Conservation (phyloP, 2,113 vertebrate genomes). For the Neogobius melanostomus region DNA sequence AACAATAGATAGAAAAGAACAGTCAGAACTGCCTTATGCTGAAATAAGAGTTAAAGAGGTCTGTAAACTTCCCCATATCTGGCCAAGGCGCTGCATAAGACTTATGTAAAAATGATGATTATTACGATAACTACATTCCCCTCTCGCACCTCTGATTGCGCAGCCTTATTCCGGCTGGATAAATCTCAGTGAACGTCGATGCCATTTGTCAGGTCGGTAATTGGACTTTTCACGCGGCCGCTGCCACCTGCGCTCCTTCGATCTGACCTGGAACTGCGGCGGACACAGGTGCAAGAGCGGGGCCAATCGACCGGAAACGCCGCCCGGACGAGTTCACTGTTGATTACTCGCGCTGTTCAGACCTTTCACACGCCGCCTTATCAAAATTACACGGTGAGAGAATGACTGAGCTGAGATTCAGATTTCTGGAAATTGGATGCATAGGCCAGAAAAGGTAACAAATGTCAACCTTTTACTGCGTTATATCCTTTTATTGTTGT, state of each 20-base stretch:
- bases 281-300: slow-evolving; percentile 37
- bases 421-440: background rate
- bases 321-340: background rate
- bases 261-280: slow-evolving; percentile 35
- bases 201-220: slow-evolving; percentile 61
- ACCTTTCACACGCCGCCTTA: slow-evolving; percentile 2
- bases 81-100: too few species aligned
- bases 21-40: too few species aligned
- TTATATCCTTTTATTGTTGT: too few species aligned
- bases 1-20: too few species aligned
- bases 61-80: too few species aligned
- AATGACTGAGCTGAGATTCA: background rate
- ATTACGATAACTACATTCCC: slow-evolving; percentile 46
- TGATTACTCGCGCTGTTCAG: background rate
- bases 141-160: slow-evolving; percentile 23
- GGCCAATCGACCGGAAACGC: slow-evolving; percentile 22
- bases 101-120: slow-evolving; percentile 28
- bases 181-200: slow-evolving; percentile 45
- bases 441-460: background rate
- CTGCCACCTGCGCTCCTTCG: slow-evolving; percentile 42
- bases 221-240: slow-evolving; percentile 57
- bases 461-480: background rate
- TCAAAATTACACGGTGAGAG: background rate
- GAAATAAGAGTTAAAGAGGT: too few species aligned
- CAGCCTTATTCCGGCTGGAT: slow-evolving; percentile 35